These are phyloP conservation scores for Patella vulgata DNA, from an alignment of 1,140 invertebrate genomes.

Conservation along the genomic window DNA sequence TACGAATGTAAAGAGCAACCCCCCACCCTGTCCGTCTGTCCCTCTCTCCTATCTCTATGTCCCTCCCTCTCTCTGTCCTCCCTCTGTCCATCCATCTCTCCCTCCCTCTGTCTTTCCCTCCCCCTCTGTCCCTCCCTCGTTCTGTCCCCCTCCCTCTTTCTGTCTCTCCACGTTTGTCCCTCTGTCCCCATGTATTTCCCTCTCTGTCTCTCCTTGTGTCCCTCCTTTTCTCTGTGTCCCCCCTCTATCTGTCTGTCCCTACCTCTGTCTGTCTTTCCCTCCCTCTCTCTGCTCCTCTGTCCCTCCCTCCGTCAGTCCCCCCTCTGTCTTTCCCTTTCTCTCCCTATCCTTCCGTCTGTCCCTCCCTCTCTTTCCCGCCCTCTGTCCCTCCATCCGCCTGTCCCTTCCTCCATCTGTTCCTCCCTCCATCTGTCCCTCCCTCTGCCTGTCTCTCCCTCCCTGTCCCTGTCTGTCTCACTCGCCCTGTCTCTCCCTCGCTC, in stretches of 20 bases:
- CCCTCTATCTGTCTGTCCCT: slow-evolving; percentile 11
- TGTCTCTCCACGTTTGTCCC: slow-evolving; percentile 3
- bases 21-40: background rate
- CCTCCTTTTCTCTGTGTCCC: background rate
- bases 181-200: background rate
- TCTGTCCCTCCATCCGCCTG: too few species aligned
- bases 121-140: slow-evolving; percentile 5
- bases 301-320: slow-evolving; percentile 5
- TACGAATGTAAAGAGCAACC: too few species aligned
- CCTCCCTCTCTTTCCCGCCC: too few species aligned
- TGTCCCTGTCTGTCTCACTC: too few species aligned
- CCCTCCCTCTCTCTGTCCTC: background rate
- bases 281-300: too few species aligned
- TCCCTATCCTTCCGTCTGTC: background rate
- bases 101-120: slow-evolving; percentile 4
- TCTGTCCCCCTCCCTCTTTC: slow-evolving; percentile 11
- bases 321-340: slow-evolving; percentile 6
- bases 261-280: too few species aligned
- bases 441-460: too few species aligned
- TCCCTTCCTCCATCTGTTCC: too few species aligned
- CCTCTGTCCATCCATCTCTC: background rate
- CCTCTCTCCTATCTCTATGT: background rate
- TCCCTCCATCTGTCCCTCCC: too few species aligned
- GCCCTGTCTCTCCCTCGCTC: too few species aligned
- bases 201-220: background rate